phyloP scores from a whole-genome alignment of 2,888 invertebrate species.

The Coleophora flavipennella region DNA sequence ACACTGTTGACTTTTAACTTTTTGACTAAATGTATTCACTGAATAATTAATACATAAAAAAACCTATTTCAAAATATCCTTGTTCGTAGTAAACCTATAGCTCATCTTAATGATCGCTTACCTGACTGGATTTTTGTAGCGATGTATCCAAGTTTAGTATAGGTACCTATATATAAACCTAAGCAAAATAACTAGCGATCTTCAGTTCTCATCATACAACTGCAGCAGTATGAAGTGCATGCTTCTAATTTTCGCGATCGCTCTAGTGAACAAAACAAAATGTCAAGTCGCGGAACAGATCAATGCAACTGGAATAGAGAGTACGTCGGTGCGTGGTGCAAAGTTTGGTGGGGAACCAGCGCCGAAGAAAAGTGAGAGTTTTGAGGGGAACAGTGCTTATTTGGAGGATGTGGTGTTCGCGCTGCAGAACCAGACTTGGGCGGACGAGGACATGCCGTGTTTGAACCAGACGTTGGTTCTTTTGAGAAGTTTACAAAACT shows the following conservation, averaged over 20 bases:
- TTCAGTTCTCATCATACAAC: conserved; percentile 26
- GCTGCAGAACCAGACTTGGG: conserved; percentile 50
- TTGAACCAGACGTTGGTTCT: conserved; percentile 42
- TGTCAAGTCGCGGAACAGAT: conserved; percentile 8
- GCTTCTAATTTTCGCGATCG: conserved; percentile 13
- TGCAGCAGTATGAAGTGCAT: conserved; percentile 24
- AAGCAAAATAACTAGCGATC: too few relatives aligned
- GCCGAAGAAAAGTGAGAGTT: not conserved
- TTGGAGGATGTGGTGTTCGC: conserved; percentile 53
- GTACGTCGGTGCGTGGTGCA: not conserved
- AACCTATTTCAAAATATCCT: too few relatives aligned
- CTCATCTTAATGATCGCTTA: too few relatives aligned
- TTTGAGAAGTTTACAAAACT: conserved; percentile 55
- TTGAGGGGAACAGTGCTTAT: conserved; percentile 26
- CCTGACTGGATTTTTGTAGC: too few relatives aligned
- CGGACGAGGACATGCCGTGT: conserved; percentile 41
- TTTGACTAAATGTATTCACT: too few relatives aligned
- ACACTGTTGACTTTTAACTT: too few relatives aligned
- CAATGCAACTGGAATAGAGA: conserved; percentile 10
- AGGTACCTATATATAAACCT: too few relatives aligned
- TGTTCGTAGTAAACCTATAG: too few relatives aligned
- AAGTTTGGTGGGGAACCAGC: not conserved
- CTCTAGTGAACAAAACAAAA: conserved; percentile 14
- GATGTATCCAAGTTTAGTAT: too few relatives aligned
- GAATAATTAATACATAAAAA: too few relatives aligned